Evolutionary conservation across 64 coral and sea anemone genomes (phyloP).

Genomic region (Anthopleura sola): DNA sequence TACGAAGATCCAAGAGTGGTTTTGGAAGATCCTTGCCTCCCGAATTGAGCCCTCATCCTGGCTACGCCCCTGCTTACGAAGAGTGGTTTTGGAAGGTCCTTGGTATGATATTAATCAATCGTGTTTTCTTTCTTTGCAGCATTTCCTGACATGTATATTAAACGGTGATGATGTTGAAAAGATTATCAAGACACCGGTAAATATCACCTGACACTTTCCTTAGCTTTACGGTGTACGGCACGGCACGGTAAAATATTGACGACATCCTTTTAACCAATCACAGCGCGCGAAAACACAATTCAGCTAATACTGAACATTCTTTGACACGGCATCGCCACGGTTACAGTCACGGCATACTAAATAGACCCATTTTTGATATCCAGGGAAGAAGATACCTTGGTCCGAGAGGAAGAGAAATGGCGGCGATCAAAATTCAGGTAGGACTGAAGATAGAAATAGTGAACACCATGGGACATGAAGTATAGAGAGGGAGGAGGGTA

Average conservation of each 20-base stretch:
- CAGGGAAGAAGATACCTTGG: conserved; percentile 67
- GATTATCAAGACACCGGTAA: conserved; percentile 81
- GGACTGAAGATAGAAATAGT: no score
- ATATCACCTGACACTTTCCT: not conserved
- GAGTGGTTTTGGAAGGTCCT: no score
- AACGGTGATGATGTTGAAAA: conserved; percentile 94
- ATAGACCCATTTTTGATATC: not conserved
- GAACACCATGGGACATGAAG: no score
- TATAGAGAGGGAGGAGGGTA: no score
- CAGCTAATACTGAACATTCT: not conserved
- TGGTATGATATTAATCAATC: not conserved
- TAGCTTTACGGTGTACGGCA: not conserved
- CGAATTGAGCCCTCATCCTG: no score
- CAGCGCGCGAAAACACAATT: not conserved
- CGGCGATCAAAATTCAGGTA: conserved; percentile 80
- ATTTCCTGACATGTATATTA: conserved; percentile 92
- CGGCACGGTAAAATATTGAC: no score
- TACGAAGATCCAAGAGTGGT: no score
- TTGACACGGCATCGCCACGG: no score
- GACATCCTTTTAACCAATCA: not conserved
- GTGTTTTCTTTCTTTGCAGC: conserved; percentile 30
- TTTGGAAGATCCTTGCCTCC: no score
- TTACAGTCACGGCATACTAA: no score
- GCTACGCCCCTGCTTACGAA: no score
- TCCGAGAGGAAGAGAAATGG: conserved; percentile 61